Percentiles rank a stretch among this genome's conserved stretches.
phyloP scores from a whole-genome alignment of 2,888 invertebrate species.

The Pachliopta kotzebuea region DNA sequence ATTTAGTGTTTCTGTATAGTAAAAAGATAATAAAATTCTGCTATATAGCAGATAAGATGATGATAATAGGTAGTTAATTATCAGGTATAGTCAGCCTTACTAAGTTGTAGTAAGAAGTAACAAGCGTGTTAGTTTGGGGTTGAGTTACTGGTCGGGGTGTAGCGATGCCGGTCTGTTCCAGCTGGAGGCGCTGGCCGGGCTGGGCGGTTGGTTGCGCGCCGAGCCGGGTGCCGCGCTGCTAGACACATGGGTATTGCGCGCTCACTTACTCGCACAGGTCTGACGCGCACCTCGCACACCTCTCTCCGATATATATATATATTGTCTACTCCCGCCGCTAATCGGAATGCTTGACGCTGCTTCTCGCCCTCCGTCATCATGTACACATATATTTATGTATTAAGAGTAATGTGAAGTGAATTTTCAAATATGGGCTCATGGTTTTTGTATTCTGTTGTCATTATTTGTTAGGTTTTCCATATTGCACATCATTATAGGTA shows the following conservation, averaged over 20 bases:
- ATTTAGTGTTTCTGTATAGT: too few relatives aligned
- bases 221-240: conserved; percentile 73
- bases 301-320: conserved; percentile 36
- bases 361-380: conserved; percentile 10
- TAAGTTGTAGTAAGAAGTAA: background rate
- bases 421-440: background rate
- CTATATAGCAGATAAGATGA: background rate
- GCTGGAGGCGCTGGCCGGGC: conserved; percentile 79
- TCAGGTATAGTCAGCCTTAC: background rate
- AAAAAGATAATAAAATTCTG: too few relatives aligned
- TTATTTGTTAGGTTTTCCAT: background rate
- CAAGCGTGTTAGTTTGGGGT: conserved; percentile 21
- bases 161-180: conserved; percentile 64
- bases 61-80: conserved; percentile 5
- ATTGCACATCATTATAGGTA: background rate
- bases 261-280: conserved; percentile 81
- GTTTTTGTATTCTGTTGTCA: background rate
- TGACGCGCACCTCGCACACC: conserved; percentile 57
- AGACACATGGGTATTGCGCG: conserved; percentile 81
- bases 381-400: background rate
- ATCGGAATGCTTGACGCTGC: conserved; percentile 21
- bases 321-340: conserved; percentile 20
- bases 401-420: background rate
- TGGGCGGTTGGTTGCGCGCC: conserved; percentile 76
- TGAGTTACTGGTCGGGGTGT: conserved; percentile 35